Percentiles rank a stretch among this genome's conserved stretches.
Conservation (phyloP, 1,140 invertebrate genomes). For the Drosophila sulfurigaster region DNA sequence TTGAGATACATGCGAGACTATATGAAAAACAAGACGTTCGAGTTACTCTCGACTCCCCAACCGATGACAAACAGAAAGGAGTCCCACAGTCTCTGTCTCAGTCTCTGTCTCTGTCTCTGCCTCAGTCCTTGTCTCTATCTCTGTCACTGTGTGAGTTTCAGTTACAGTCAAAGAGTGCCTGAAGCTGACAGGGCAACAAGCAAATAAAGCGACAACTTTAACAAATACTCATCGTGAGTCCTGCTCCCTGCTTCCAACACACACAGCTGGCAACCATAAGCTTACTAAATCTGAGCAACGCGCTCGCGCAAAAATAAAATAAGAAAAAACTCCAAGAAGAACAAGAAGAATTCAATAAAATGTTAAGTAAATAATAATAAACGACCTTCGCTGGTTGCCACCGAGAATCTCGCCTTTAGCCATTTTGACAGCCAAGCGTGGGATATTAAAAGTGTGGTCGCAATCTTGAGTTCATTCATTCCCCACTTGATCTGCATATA, state of each 20-base stretch:
- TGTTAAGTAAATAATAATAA: constrained; percentile 80
- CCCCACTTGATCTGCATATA: constrained; percentile 2
- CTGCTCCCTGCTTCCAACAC: constrained; percentile 14
- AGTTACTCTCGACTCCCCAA: constrained; percentile 53
- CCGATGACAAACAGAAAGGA: constrained; percentile 64
- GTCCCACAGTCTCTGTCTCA: background rate
- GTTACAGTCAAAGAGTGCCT: constrained; percentile 13
- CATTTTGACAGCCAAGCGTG: constrained; percentile 65
- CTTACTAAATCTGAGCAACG: constrained; percentile 9
- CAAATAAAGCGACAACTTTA: constrained; percentile 71
- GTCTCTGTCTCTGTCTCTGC: background rate
- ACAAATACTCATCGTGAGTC: constrained; percentile 57
- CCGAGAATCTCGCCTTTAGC: constrained; percentile 33
- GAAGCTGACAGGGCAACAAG: constrained; percentile 34
- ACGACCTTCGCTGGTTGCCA: constrained; percentile 64
- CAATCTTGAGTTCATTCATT: constrained; percentile 18
- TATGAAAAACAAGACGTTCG: constrained; percentile 49
- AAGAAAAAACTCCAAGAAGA: background rate
- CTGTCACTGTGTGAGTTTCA: constrained; percentile 1
- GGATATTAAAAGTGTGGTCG: constrained; percentile 61
- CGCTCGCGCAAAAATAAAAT: background rate
- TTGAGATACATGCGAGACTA: constrained; percentile 44
- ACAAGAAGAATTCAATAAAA: constrained; percentile 69
- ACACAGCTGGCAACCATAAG: constrained; percentile 8
- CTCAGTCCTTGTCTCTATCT: background rate